Evolutionary conservation across 2,797 vertebrate genomes (phyloP), one percentile per base, ranked within the genome.

Genomic region (Enteromius paludinosus): DNA sequence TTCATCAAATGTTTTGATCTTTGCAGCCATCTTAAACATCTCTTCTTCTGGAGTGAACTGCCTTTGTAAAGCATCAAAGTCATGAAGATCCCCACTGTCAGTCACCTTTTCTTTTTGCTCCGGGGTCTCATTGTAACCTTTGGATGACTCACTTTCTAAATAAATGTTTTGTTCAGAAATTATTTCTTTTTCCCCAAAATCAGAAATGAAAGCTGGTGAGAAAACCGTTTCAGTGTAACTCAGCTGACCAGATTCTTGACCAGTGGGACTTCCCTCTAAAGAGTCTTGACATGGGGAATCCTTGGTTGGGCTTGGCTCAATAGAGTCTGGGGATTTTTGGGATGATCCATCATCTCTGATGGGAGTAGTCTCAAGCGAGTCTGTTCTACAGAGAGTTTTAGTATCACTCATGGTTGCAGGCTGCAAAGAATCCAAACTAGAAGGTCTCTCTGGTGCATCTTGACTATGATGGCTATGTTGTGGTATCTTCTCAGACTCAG

Each of bases 11-110:
- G 91, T 99, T 95, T 98, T 97, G 49, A 99, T 95, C 90, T 97
- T 99, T 89, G 97, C 95, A 84, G 96, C 97, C 95, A 99, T 98
- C 93, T 99, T 99, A 90, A 99, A 99, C 98, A 99, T 99, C 83
- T 98, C 96, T 85, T 99, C 97, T 84, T 99, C 97, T 0, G 97
- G 97, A 0, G 97, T 98, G 70, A 98, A 95, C 84, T 96, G 95
- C 88, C 93, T 97, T 88, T 86, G 84, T 25, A 23, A 69, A 41
- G 52, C n/a, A 2, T 56, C 71, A 33, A 33, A 33, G 10, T 69
- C 74, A 1, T 87, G 66, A 43, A 78, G 49, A 38, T 91, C 84
- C 74, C 88, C 88, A 18, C 83, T 82, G 38, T 61, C 84, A 47
- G n/a, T 74, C 33, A 25, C 49, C 3, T 52, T 77, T 7, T 75